A percentile compares a stretch with the other conserved stretches of the same genome.
Evolutionary conservation across 2,888 invertebrate genomes (phyloP).

Genomic region (Phalera bucephala): DNA sequence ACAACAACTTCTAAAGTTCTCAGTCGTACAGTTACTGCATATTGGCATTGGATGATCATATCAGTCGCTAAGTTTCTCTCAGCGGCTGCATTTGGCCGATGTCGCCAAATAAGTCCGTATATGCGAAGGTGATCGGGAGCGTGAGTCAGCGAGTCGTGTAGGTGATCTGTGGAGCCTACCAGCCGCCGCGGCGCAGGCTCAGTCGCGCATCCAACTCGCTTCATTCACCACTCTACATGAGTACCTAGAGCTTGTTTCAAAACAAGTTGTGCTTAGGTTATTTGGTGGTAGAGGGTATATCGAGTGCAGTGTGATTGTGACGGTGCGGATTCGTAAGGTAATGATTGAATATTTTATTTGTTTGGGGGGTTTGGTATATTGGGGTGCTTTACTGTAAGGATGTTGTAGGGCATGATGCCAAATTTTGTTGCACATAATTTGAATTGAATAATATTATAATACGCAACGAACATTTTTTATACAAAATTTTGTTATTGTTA

Average conservation of each 20-base stretch:
- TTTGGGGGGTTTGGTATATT: too few relatives aligned
- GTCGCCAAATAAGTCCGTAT: slow-evolving; percentile 80
- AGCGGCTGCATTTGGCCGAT: slow-evolving; percentile 57
- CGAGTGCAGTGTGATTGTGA: slow-evolving; percentile 36
- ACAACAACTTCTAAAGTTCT: slow-evolving; percentile 4
- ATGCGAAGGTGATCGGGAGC: slow-evolving; percentile 70
- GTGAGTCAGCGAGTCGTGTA: slow-evolving; percentile 67
- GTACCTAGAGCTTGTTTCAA: slow-evolving; percentile 47
- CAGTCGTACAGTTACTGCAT: neutral
- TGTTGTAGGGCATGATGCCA: too few relatives aligned
- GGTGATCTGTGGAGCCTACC: slow-evolving; percentile 58
- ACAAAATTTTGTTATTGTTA: too few relatives aligned
- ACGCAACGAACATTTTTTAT: too few relatives aligned
- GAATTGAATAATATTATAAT: too few relatives aligned
- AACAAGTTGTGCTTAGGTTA: slow-evolving; percentile 44
- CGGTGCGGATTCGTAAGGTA: slow-evolving; percentile 32
- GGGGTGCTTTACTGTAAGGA: too few relatives aligned
- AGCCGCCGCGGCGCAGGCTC: slow-evolving; percentile 39
- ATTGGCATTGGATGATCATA: slow-evolving; percentile 56
- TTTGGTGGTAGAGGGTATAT: slow-evolving; percentile 38
- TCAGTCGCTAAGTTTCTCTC: slow-evolving; percentile 45
- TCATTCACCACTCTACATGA: slow-evolving; percentile 44
- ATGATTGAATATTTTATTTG: slow-evolving; percentile 4
- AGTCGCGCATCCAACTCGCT: slow-evolving; percentile 58
- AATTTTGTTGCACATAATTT: too few relatives aligned